Base-by-base conservation (phyloP, 2,888 invertebrate genomes). In the Tipula confusa region DNA sequence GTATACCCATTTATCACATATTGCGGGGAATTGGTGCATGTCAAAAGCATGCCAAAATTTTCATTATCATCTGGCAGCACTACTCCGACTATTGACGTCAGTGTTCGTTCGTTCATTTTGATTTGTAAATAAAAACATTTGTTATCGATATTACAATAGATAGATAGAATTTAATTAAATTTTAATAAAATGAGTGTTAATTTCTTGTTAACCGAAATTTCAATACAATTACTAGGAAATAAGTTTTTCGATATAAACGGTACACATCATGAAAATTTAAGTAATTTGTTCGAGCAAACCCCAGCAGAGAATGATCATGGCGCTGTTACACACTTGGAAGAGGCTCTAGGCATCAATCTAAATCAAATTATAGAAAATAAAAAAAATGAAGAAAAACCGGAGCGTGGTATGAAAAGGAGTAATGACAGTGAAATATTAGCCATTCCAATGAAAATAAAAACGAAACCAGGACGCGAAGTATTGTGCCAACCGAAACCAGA, bases 141-240 rank as follows among this genome's bases (percentile, higher is more conserved):
- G 24, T 9, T 11, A 11, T 24, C n/a, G n/a, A n/a, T n/a, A n/a
- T n/a, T n/a, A n/a, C n/a, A n/a, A n/a, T n/a, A n/a, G 7, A 64
- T 9, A 64, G 24, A 64, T 64, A 64, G 13, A 24, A 24, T 64
- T 15, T n/a, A 15, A 15, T 48, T 15, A 38, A 11, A 79, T 79
- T n/a, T 31, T n/a, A 7, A n/a, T 29, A 29, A n/a, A 31, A 31
- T 31, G 80, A 80, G 33, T 33, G 33, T 82, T 15, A 82, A 82
- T 33, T 82, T 82, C 11, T 33, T 82, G 36, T 82, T 82, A 9
- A 82, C 82, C 18, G 82, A 82, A 29, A 82, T 82, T 13, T 82
- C 82, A 1, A 24, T 82, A 18, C 82, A 82, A 36, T 82, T 82
- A 18, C 11, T 82, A 9, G 82, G 82, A 24, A 82, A 82, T 18